Base-by-base conservation (phyloP, 2,888 invertebrate genomes). In the Sinotaia quadrata region DNA sequence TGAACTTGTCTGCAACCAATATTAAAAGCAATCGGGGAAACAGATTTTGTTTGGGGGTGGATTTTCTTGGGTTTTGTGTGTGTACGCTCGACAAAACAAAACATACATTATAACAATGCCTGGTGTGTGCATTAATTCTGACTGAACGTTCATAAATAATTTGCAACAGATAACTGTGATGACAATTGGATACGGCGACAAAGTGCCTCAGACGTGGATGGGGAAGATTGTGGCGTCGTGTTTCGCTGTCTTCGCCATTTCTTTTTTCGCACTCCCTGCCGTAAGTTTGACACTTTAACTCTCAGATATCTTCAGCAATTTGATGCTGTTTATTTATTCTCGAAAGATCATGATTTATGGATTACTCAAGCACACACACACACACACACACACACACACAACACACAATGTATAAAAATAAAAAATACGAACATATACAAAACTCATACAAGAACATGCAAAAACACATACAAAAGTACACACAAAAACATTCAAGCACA, bases 101-200 rank as follows among this genome's bases (percentile, higher is more conserved):
- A n/a, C n/a, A n/a, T n/a, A n/a, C n/a, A n/a, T n/a, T n/a, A n/a
- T n/a, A n/a, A n/a, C n/a, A n/a, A n/a, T n/a, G n/a, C n/a, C n/a
- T n/a, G n/a, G n/a, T n/a, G n/a, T n/a, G n/a, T n/a, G n/a, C n/a
- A n/a, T n/a, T n/a, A n/a, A n/a, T n/a, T n/a, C n/a, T n/a, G n/a
- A n/a, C n/a, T n/a, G n/a, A n/a, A n/a, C n/a, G n/a, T n/a, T n/a
- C n/a, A n/a, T n/a, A n/a, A n/a, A n/a, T n/a, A n/a, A n/a, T n/a
- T n/a, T n/a, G n/a, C 47, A 12, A 15, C 87, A 92, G 92, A 93
- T 94, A 74, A 94, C 94, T 15, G 94, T 94, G 67, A 94, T 94
- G 57, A 94, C 94, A 18, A 94, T 94, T 70, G 94, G 94, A n/a
- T 94, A 95, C 85, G 94, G 94, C 59, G 94, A 95, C 88, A 93